Base-by-base conservation (phyloP, 2,113 vertebrate species). In the Zosterops borbonicus region DNA sequence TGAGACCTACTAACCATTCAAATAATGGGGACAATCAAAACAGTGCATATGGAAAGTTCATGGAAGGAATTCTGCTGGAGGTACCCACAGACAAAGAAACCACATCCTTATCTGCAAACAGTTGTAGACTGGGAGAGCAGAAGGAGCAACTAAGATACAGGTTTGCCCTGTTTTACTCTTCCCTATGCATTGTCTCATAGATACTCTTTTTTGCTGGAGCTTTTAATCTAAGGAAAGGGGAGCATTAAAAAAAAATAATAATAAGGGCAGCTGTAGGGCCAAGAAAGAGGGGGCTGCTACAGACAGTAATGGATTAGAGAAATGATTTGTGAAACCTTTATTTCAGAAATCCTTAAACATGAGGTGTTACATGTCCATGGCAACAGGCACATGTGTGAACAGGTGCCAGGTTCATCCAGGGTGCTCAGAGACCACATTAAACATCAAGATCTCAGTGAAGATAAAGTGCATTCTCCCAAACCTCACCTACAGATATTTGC, bases 81-180 rank as follows among this genome's bases (percentile, higher is more conserved):
- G 33, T 55, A 84, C 59, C 42, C 74, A 78, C 77, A 67, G 42
- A 31, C 28, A 37, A 0, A 74, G 64, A 91, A 89, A 82, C 75
- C 76, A 80, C 50, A 37, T 46, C 75, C 83, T 59, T 33, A 86
- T 55, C 76, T 78, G 49, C 60, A 46, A 80, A 23, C 22, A 69
- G 41, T 3, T 62, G 73, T 37, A 58, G 84, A 14, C 73, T 55
- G 63, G 76, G 42, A 70, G 65, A 91, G 53, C 75, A 90, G 81
- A 86, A 67, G 50, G 71, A 80, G 55, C n/a, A 50, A 41, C 31
- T 6, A 56, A 25, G 37, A 33, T 2, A 88, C 92, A 46, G 55
- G 90, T 94, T 74, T 74, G 63, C 47, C 88, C 76, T 73, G 90
- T 83, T 96, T 70, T 33, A 23, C 50, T 70, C 21, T 69, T 52